A percentile compares a stretch with the other conserved stretches of the same genome.
Conservation (phyloP, 2,113 vertebrate species). For the Ictalurus furcatus region DNA sequence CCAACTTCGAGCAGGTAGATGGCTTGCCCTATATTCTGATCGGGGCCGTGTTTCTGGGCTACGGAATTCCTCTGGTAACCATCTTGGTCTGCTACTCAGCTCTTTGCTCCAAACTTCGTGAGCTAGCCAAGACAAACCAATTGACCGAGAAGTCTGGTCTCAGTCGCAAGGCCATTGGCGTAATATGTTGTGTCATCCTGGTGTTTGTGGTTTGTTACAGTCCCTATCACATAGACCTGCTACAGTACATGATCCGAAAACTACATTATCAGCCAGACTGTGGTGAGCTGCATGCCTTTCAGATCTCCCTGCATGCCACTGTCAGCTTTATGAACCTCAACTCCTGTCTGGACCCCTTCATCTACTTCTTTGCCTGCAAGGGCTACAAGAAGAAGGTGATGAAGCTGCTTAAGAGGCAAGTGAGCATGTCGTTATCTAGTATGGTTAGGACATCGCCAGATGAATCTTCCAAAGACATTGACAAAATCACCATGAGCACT, state of each 20-base stretch:
- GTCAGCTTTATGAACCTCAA: constrained; percentile 97
- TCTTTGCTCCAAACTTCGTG: constrained; percentile 85
- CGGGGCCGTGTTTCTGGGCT: constrained; percentile 86
- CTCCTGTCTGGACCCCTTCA: constrained; percentile 91
- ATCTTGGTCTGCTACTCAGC: constrained; percentile 88
- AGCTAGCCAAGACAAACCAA: constrained; percentile 83
- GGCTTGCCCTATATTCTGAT: constrained; percentile 84
- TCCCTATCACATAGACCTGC: constrained; percentile 88
- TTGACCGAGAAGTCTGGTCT: constrained; percentile 87
- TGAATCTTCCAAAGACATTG: constrained; percentile 79
- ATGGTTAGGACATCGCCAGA: constrained; percentile 82
- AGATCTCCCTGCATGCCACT: constrained; percentile 88
- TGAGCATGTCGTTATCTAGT: constrained; percentile 88
- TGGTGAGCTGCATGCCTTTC: constrained; percentile 77
- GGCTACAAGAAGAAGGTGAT: constrained; percentile 93
- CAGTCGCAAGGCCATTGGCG: constrained; percentile 90
- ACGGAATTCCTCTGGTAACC: constrained; percentile 79
- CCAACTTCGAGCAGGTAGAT: constrained; percentile 83
- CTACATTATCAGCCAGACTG: constrained; percentile 74
- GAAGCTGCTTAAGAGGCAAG: constrained; percentile 84
- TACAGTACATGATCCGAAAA: constrained; percentile 94
- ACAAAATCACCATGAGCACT: constrained; percentile 66
- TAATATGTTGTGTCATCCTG: constrained; percentile 89
- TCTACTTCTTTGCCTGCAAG: constrained; percentile 97
- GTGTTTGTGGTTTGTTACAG: constrained; percentile 92